Base-by-base conservation (phyloP, 2,888 invertebrate species). In the Pandemis heparana region DNA sequence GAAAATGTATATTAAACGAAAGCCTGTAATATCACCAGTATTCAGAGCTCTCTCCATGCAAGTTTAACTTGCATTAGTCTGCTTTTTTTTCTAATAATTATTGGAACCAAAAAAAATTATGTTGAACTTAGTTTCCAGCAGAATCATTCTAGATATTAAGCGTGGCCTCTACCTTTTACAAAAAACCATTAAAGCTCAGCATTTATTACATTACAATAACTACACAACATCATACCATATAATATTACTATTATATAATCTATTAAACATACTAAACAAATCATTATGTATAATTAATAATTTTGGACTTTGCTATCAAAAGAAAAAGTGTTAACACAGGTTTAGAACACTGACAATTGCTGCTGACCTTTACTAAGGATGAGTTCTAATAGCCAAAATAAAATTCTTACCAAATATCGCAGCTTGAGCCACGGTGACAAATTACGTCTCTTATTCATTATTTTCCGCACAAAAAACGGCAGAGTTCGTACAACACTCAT, bases 331-430 rank as follows among this genome's bases (percentile, higher is more conserved):
- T 32, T n/a, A 38, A 7, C n/a, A 38, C 6, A 4, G 38, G 14
- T 14, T 23, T n/a, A 38, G 38, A 38, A 56, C 46, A 68, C 56
- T 63, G 62, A 72, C 53, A 70, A 72, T 32, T 46, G 46, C 14
- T 56, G 39, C 16, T 59, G 39, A 64, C 59, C 48, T 64, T 69
- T 10, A 67, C 12, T 7, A 8, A 67, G 61, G 63, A 64, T 72
- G 56, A 59, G 63, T 63, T 39, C n/a, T 18, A 23, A 12, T 14
- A 41, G 5, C 23, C 10, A 5, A 10, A 60, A 62, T 23, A 76
- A 70, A 70, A 75, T 71, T 71, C 87, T 77, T 89, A 91, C 93
- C 93, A 89, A 87, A 82, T 81, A 85, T 77, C 86, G 85, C 75
- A 92, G 84, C 81, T 88, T 90, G 76, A 85, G 79, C 77, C 90